Conservation (phyloP, 2,797 vertebrate genomes). For the Alfaro cultratus region DNA sequence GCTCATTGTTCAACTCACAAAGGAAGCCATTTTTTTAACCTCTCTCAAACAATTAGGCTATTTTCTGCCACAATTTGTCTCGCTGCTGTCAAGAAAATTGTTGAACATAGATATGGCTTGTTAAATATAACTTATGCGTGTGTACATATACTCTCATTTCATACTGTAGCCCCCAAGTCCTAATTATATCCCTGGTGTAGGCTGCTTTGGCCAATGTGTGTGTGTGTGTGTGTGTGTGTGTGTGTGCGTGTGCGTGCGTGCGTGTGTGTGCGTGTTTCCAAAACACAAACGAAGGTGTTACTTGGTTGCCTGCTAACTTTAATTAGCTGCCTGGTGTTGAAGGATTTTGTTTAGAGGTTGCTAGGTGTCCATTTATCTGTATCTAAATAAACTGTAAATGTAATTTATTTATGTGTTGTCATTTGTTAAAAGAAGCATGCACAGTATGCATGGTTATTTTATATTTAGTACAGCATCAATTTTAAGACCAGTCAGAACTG, state of each 20-base stretch:
- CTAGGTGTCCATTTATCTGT: slow-evolving; percentile 30
- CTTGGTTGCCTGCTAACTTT: slow-evolving; percentile 26
- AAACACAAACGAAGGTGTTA: slow-evolving; percentile 22
- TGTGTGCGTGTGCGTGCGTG: slow-evolving; percentile 25
- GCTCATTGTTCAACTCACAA: slow-evolving; percentile 65
- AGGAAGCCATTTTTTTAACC: slow-evolving; percentile 64
- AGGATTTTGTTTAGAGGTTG: slow-evolving; percentile 20
- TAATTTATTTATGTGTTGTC: background rate
- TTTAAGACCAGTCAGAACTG: background rate
- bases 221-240: slow-evolving; percentile 31
- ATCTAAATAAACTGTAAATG: slow-evolving; percentile 5
- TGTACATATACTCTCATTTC: slow-evolving; percentile 58
- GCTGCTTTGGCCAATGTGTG: slow-evolving; percentile 32
- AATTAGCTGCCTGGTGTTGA: slow-evolving; percentile 41
- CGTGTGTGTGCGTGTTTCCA: slow-evolving; percentile 16
- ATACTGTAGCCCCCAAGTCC: slow-evolving; percentile 46
- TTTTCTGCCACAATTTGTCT: slow-evolving; percentile 71
- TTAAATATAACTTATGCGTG: slow-evolving; percentile 61
- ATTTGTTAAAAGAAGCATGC: background rate
- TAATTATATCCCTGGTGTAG: slow-evolving; percentile 61
- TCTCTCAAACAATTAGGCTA: slow-evolving; percentile 72
- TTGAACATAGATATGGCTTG: slow-evolving; percentile 60
- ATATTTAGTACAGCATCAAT: background rate
- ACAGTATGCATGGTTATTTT: background rate
- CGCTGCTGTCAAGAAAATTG: slow-evolving; percentile 56